Evolutionary conservation across 2,797 vertebrate species (phyloP).

Genomic region (Bovichtus variegatus): DNA sequence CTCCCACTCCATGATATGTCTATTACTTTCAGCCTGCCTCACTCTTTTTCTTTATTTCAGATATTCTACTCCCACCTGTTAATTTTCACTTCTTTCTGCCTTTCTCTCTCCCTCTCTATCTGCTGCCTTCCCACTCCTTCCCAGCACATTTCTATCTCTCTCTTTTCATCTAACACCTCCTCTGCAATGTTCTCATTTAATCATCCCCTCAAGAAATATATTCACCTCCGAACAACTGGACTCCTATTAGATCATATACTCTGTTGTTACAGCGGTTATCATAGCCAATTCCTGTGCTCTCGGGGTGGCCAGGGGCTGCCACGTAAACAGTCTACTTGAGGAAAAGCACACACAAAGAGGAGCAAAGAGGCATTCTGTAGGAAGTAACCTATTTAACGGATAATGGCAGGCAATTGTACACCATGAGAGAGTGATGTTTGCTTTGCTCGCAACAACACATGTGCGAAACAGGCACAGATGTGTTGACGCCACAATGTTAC

Average conservation of each 20-base stretch:
- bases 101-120: conserved; percentile 69
- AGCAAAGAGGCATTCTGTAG: conserved; percentile 28
- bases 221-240: conserved; percentile 81
- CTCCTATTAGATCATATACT: conserved; percentile 79
- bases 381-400: conserved; percentile 28
- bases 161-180: conserved; percentile 86
- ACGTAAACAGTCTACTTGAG: conserved; percentile 53
- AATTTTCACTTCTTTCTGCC: conserved; percentile 80
- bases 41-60: conserved; percentile 66
- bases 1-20: conserved; percentile 60
- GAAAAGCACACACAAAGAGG: conserved; percentile 32
- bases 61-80: conserved; percentile 78
- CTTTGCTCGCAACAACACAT: conserved; percentile 29
- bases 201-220: conserved; percentile 87
- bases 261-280: conserved; percentile 79
- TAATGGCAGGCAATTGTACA: conserved; percentile 14
- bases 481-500: conserved; percentile 34
- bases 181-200: conserved; percentile 89
- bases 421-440: background rate
- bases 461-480: conserved; percentile 40
- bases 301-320: conserved; percentile 49
- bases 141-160: conserved; percentile 81
- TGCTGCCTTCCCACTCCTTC: conserved; percentile 82
- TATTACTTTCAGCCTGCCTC: conserved; percentile 63
- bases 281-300: conserved; percentile 72